These are phyloP conservation scores for Heliconius aoede DNA, from an alignment of 2,888 invertebrate genomes.

Conservation along the genomic window DNA sequence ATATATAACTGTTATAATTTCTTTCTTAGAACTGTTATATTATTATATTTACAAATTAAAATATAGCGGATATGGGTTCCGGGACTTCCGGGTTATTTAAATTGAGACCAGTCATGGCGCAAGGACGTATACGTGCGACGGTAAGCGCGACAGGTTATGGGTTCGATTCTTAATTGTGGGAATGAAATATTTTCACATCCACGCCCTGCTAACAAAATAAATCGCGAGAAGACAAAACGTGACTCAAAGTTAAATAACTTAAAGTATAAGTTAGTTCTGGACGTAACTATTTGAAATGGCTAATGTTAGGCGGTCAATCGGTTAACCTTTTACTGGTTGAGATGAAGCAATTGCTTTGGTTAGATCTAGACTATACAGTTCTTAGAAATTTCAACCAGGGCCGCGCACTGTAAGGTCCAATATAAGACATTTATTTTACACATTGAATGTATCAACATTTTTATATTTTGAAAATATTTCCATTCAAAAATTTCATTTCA, in stretches of 20 bases:
- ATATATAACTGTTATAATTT: not conserved
- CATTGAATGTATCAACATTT: too few relatives aligned
- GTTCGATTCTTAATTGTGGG: not conserved
- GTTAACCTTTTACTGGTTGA: slow-evolving; percentile 23
- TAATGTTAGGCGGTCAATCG: slow-evolving; percentile 29
- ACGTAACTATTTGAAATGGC: slow-evolving; percentile 15
- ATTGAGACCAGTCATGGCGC: not conserved
- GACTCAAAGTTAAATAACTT: not conserved
- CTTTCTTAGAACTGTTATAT: not conserved
- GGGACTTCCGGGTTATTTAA: not conserved
- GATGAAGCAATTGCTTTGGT: slow-evolving; percentile 24
- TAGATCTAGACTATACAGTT: slow-evolving; percentile 4
- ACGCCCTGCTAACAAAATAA: too few relatives aligned
- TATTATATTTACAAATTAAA: slow-evolving; percentile 1
- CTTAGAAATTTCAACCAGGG: not conserved
- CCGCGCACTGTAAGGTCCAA: too few relatives aligned
- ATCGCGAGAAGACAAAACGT: too few relatives aligned
- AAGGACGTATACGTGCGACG: too few relatives aligned
- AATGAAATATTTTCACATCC: not conserved
- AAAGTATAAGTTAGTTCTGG: slow-evolving; percentile 2
- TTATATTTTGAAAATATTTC: too few relatives aligned
- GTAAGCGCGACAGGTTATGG: not conserved
- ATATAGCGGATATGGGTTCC: not conserved
- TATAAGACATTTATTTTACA: too few relatives aligned
- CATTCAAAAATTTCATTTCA: too few relatives aligned